Base-by-base conservation (phyloP, 2,797 vertebrate genomes). In the Macroramphosus scolopax region DNA sequence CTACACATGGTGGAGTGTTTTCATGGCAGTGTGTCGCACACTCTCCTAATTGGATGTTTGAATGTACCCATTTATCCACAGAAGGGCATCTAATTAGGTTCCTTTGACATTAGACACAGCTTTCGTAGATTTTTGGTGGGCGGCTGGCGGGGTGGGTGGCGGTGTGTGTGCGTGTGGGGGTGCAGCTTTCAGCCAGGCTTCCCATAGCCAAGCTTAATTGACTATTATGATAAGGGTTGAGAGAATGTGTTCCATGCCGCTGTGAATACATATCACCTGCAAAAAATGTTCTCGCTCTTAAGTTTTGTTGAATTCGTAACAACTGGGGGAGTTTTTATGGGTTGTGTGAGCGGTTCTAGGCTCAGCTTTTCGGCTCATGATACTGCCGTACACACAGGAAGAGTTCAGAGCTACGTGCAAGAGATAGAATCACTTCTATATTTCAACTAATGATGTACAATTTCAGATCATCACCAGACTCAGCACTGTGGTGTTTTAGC, bases 11-110 rank as follows among this genome's bases (percentile, higher is more conserved):
- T 41, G 18, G 47, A 73, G 72, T 36, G 64, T 59, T 52, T 81
- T 72, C 51, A 51, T 62, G 61, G 63, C 57, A 45, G 63, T 50
- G 68, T 63, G 65, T 77, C 34, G 31, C 64, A 56, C 68, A 63
- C 71, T 82, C 29, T 58, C 64, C 62, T 88, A 90, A 90, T 87
- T 87, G 80, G 78, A 80, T 80, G 77, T 82, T 86, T 83, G 78
- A 86, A 80, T 79, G 73, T 75, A 72, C 60, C 80, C 74, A 80
- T 86, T 86, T 80, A 80, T 82, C 63, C 75, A 53, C 68, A 71
- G 68, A 72, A 72, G 74, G 69, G 68, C 59, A 64, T 78, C 79
- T 87, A 88, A 87, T 87, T 86, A 85, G 77, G 73, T 63, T 76
- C 68, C 70, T 85, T 59, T 83, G 81, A 79, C 83, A 82, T 77